Evolutionary conservation across 2,888 invertebrate species (phyloP).

Genomic region (Congeria kusceri): DNA sequence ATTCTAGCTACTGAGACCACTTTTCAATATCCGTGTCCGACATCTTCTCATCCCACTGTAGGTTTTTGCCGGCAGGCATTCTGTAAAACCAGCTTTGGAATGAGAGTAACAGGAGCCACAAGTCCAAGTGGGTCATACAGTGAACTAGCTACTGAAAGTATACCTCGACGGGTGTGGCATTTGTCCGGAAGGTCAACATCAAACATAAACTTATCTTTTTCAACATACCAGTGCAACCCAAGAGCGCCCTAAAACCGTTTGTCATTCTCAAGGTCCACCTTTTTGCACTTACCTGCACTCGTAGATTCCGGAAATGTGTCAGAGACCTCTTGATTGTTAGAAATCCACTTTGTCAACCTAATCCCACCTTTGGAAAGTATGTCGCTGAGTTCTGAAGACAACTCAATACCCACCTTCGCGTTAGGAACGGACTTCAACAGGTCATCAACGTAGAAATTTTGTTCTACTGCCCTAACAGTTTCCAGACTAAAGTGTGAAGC

Average conservation of each 20-base stretch:
- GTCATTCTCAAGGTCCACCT: no score
- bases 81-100: no score
- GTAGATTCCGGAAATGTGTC: slow-evolving; percentile 23
- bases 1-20: slow-evolving; percentile 54
- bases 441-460: slow-evolving; percentile 45
- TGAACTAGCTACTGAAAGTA: not conserved
- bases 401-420: slow-evolving; percentile 6
- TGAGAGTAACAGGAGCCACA: not conserved
- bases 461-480: slow-evolving; percentile 9
- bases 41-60: slow-evolving; percentile 61
- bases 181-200: no score
- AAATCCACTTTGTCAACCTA: slow-evolving; percentile 41
- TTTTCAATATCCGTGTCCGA: slow-evolving; percentile 3
- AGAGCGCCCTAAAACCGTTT: no score
- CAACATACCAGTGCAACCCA: no score
- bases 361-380: slow-evolving; percentile 30
- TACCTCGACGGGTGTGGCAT: no score
- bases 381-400: slow-evolving; percentile 9
- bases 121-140: slow-evolving; percentile 1
- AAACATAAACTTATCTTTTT: no score
- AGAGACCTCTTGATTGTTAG: slow-evolving; percentile 37
- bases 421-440: slow-evolving; percentile 30
- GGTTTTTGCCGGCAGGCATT: no score
- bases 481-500: slow-evolving; percentile 7
- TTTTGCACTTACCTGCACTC: not conserved